Percentiles rank a stretch among this genome's conserved stretches.
phyloP scores from a whole-genome alignment of 2,797 vertebrate genomes.

The Spatula versicolor region DNA sequence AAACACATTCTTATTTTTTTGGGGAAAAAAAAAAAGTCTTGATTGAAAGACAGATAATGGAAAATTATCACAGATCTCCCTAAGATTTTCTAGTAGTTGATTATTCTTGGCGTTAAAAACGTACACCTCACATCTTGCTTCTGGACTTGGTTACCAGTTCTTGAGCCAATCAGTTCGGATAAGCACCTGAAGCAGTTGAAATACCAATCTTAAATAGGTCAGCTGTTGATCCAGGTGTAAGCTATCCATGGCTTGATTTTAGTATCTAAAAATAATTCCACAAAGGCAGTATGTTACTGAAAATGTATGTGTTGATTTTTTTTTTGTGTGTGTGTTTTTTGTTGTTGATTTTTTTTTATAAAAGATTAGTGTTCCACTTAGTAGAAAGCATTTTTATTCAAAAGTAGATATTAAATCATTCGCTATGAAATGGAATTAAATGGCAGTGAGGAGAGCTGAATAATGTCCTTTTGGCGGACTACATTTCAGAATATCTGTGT shows the following conservation, averaged over 20 bases:
- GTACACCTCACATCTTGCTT: neutral
- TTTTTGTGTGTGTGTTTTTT: neutral
- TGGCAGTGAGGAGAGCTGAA: neutral
- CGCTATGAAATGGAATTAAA: neutral
- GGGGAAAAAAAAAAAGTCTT: neutral
- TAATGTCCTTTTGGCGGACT: neutral
- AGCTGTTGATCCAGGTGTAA: neutral
- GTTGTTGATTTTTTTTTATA: neutral
- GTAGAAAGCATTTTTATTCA: neutral
- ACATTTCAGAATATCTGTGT: slow-evolving; percentile 22
- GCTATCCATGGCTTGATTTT: neutral
- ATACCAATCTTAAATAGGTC: neutral
- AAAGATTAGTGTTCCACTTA: neutral
- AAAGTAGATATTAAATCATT: neutral
- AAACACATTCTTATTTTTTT: neutral
- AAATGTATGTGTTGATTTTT: neutral
- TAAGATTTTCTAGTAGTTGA: neutral
- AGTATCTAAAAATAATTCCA: slow-evolving; percentile 19
- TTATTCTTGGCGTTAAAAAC: neutral
- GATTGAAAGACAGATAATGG: neutral
- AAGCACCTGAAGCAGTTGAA: neutral
- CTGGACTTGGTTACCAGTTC: neutral
- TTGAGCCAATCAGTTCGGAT: neutral
- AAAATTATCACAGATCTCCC: neutral
- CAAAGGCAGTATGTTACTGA: neutral